Base-by-base conservation (phyloP, 2,888 invertebrate species). In the Cephus rjabovi region DNA sequence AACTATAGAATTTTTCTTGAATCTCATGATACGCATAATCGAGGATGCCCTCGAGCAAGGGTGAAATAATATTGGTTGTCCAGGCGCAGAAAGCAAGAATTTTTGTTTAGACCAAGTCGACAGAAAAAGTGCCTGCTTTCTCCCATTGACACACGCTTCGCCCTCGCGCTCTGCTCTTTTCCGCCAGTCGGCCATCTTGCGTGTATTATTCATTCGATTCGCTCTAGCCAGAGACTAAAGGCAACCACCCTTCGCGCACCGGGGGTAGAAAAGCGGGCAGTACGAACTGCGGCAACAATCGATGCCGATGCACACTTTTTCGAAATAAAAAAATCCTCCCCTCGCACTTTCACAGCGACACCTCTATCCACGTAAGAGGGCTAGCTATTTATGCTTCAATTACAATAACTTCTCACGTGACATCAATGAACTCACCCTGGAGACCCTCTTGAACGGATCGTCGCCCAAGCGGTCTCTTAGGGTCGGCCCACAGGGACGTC, bases 171-270 rank as follows among this genome's bases (percentile, higher is more conserved):
- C 15, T 40, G 40, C 40, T 15, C 2, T 23, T 56, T 15, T 23
- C 6, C 56, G 56, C 23, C 71, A 33, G 71, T 33, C 71, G 71
- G 71, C 71, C 31, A 33, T 71, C 31, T 71, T 33, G 71, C 71
- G 15, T 31, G 12, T 71, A 71, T 71, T 71, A 71, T 71, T 71
- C 71, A 71, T 71, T 71, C 3, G 12, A 71, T 71, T 71, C 31
- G 9, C 71, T 71, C 15, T 33, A 33, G 31, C 31, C 15, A 31
- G 71, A 33, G 33, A 71, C 31, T 31, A 23, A 71, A 71, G 70
- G 31, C 33, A 12, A 31, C 71, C 71, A 15, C 71, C 71, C 71
- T 12, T 33, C 71, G n/a, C 71, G 31, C 6, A 11, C 2, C 2
- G 2, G 9, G 40, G 2, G 23, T 15, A 6, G 40, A 40, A 40